Conservation (phyloP, 2,888 invertebrate species). For the Steromphala cineraria region DNA sequence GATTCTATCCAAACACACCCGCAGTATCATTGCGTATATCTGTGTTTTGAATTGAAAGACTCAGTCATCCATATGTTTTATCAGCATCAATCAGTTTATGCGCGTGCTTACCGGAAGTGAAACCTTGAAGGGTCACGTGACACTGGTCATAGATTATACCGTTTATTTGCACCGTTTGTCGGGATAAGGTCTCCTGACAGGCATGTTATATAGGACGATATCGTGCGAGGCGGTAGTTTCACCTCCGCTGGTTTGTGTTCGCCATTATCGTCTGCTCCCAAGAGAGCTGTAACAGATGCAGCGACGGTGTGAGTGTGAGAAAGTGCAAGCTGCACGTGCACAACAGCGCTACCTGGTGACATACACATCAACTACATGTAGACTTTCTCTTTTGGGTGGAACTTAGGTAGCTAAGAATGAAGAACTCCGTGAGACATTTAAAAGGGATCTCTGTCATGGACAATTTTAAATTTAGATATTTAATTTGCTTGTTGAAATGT, state of each 20-base stretch:
- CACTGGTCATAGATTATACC: neutral
- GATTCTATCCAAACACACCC: too few relatives aligned
- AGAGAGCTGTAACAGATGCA: neutral
- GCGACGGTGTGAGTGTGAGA: neutral
- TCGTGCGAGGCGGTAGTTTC: neutral
- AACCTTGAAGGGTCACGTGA: neutral
- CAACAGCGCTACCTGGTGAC: neutral
- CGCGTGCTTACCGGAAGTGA: neutral
- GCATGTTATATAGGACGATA: neutral
- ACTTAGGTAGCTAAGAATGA: too few relatives aligned
- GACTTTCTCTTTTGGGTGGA: too few relatives aligned
- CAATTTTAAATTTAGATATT: too few relatives aligned
- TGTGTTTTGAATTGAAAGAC: too few relatives aligned
- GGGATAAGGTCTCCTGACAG: neutral
- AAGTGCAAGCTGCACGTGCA: constrained; percentile 10
- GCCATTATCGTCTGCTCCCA: neutral
- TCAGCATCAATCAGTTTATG: too few relatives aligned
- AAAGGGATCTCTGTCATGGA: too few relatives aligned
- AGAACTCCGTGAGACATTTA: too few relatives aligned
- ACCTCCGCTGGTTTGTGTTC: neutral
- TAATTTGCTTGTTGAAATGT: too few relatives aligned
- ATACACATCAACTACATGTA: neutral
- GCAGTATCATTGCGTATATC: too few relatives aligned
- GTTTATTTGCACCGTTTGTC: neutral
- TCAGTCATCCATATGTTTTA: too few relatives aligned